Evolutionary conservation across 2,797 vertebrate species (phyloP).

Genomic region (Gastrophryne carolinensis): DNA sequence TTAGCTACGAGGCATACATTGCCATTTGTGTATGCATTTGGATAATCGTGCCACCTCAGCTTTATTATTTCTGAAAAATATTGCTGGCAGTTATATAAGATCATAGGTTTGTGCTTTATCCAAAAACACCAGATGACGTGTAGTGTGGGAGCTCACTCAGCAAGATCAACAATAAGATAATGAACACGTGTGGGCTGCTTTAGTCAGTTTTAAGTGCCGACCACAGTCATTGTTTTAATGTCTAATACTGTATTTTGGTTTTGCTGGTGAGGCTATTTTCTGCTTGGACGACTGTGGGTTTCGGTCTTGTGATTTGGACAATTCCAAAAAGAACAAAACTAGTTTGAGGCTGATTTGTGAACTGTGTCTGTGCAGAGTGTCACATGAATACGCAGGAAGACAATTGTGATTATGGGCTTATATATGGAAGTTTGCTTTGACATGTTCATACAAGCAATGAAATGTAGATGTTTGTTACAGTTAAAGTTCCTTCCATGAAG

Average conservation of each 20-base stretch:
- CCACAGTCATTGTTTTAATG: conserved; percentile 2
- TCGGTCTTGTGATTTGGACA: neutral
- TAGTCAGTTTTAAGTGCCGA: neutral
- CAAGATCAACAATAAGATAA: conserved; percentile 30
- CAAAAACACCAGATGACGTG: conserved; percentile 10
- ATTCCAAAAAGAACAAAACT: neutral
- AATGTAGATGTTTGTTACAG: no score
- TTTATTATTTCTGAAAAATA: conserved; percentile 2
- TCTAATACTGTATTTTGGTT: neutral
- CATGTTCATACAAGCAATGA: no score
- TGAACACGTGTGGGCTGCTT: conserved; percentile 32
- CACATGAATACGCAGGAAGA: neutral
- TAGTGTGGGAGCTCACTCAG: conserved; percentile 14
- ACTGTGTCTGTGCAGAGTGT: neutral
- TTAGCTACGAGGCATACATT: neutral
- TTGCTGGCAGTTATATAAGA: conserved; percentile 8
- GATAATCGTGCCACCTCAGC: neutral
- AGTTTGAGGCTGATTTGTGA: neutral
- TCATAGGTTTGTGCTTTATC: conserved; percentile 4
- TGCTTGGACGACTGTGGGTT: neutral
- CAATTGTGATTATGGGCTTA: no score
- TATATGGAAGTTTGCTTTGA: no score
- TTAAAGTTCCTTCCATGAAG: no score
- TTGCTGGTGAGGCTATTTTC: neutral
- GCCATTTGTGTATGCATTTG: neutral